Percentiles rank a stretch among this genome's conserved stretches.
phyloP scores from a whole-genome alignment of 2,888 invertebrate species.

The Myopa tessellatipennis region DNA sequence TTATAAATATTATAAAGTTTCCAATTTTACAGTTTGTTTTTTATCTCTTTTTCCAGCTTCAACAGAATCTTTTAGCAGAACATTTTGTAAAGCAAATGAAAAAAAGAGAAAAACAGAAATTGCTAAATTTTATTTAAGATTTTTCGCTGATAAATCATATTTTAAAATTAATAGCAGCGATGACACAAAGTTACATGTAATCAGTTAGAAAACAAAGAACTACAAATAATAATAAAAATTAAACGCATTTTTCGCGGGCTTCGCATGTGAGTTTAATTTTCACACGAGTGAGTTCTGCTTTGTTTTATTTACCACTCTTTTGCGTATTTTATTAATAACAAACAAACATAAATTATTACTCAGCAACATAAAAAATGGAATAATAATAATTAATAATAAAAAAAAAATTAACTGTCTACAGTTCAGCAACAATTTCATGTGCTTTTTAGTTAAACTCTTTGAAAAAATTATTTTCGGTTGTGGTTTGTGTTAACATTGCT shows the following conservation, averaged over 20 bases:
- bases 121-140: conserved; percentile 23
- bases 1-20: background rate
- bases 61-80: conserved; percentile 14
- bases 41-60: conserved; percentile 17
- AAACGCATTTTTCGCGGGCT: conserved; percentile 25
- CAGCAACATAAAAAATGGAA: background rate
- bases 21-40: background rate
- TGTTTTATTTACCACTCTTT: background rate
- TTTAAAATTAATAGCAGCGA: conserved; percentile 17
- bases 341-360: background rate
- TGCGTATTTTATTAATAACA: background rate
- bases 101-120: background rate
- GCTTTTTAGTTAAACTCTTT: background rate
- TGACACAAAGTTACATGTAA: too few relatives aligned
- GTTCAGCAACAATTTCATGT: background rate
- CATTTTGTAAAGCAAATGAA: conserved; percentile 4
- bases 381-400: background rate
- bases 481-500: too few relatives aligned
- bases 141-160: conserved; percentile 22
- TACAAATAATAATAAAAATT: conserved; percentile 4
- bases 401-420: background rate
- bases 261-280: conserved; percentile 24
- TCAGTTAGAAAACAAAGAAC: background rate
- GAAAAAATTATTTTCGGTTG: background rate
- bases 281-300: conserved; percentile 32